A percentile compares a stretch with the other conserved stretches of the same genome.
These are phyloP conservation scores for Leucoraja erinaceus DNA, from an alignment of 2,113 vertebrate species.

Conservation along the genomic window DNA sequence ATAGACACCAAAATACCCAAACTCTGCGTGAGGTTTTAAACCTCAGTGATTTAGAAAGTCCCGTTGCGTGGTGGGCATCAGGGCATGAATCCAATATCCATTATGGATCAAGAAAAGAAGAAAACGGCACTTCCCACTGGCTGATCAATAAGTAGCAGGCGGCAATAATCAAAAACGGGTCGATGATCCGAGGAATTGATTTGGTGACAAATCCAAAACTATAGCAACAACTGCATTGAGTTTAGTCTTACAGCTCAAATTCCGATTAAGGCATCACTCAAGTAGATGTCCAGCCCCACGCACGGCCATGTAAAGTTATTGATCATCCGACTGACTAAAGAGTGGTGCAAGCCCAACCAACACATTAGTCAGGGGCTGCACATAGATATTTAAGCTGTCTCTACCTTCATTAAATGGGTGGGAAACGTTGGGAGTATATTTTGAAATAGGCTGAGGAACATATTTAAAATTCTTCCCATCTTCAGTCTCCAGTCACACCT, in stretches of 20 bases:
- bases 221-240: background rate
- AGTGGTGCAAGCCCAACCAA: slow-evolving; percentile 6
- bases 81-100: background rate
- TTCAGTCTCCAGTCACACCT: background rate
- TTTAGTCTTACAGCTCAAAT: slow-evolving; percentile 18
- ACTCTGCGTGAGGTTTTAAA: background rate
- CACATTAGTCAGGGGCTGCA: background rate
- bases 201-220: slow-evolving; percentile 25
- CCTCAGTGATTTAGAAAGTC: background rate
- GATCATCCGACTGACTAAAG: background rate
- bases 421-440: background rate
- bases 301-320: background rate
- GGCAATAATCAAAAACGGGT: slow-evolving; percentile 30
- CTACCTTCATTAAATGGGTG: background rate
- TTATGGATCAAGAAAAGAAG: slow-evolving; percentile 9
- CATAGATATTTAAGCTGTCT: background rate
- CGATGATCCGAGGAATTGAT: slow-evolving; percentile 27
- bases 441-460: background rate
- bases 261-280: slow-evolving; percentile 22
- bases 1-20: background rate
- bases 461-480: background rate
- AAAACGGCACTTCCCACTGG: background rate
- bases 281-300: background rate
- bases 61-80: background rate
- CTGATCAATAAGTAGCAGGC: background rate